Conservation (phyloP, 92 coral and sea anemone genomes). For the Epizoanthus illoricatus region DNA sequence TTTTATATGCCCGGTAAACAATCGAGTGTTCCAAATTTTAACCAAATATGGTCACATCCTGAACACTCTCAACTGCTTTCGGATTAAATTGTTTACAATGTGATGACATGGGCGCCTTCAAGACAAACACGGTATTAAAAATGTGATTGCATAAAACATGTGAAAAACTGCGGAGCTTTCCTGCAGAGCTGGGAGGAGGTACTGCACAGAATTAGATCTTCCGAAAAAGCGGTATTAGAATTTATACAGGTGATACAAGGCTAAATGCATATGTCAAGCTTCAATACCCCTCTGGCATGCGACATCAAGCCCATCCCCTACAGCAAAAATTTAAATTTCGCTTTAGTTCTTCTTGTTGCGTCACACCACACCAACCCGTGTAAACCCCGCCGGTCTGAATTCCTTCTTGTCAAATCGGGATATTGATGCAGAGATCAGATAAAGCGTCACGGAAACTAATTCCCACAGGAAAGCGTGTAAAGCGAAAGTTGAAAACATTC, state of each 20-base stretch:
- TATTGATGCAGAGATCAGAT: slow-evolving; percentile 4
- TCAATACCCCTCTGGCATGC: slow-evolving; percentile 26
- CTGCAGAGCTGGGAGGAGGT: slow-evolving; percentile 7
- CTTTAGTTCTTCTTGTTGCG: slow-evolving; percentile 30
- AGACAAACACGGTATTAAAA: slow-evolving; percentile 27
- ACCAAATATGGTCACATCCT: slow-evolving; percentile 78
- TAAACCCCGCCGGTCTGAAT: slow-evolving; percentile 19
- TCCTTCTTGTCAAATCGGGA: slow-evolving; percentile 15
- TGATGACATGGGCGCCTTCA: slow-evolving; percentile 39
- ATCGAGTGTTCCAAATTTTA: slow-evolving; percentile 63
- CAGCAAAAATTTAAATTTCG: slow-evolving; percentile 20
- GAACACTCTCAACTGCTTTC: slow-evolving; percentile 27
- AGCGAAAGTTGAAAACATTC: neutral
- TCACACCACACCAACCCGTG: slow-evolving; percentile 22
- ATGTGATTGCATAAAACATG: slow-evolving; percentile 25
- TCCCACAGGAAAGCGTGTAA: neutral
- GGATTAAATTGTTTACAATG: slow-evolving; percentile 42
- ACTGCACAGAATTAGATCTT: neutral
- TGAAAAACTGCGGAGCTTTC: slow-evolving; percentile 19
- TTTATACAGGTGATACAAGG: neutral
- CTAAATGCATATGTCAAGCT: neutral
- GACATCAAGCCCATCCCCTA: slow-evolving; percentile 18
- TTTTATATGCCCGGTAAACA: slow-evolving; percentile 34
- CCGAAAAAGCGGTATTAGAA: neutral
- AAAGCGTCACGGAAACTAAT: slow-evolving; percentile 33